Base-by-base conservation (phyloP, 2,888 invertebrate genomes). In the Pollenia angustigena region DNA sequence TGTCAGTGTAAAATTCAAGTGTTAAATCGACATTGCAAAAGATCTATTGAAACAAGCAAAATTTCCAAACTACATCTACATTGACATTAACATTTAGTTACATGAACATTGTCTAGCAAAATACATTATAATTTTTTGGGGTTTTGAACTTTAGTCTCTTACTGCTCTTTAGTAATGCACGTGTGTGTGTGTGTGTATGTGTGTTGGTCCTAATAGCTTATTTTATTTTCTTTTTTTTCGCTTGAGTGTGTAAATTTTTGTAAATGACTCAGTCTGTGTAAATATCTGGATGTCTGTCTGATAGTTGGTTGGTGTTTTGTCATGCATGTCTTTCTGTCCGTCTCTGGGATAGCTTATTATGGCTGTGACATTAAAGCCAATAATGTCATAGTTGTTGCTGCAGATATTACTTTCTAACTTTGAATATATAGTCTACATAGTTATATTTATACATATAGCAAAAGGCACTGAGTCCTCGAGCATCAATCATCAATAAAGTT, bases 281-380 rank as follows among this genome's bases (percentile, higher is more conserved):
- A 78, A 60, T 78, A 74, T 71, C 48, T 81, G 72, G 50, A 48
- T 60, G 50, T 74, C 6, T 52, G 68, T 60, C 40, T 52, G 74
- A 44, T 42, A 60, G 52, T 52, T 56, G 32, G 58, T 69, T 82
- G 46, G 9, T 69, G 69, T 75, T 69, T 82, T 82, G 52, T 69
- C 76, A 76, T 76, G 46, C 32, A 54, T 69, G 62, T 71, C 50
- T 79, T 68, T 68, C 48, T 44, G 60, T 82, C 62, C 62, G 62
- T 69, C 50, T 82, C 23, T 84, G 81, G 48, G 56, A 84, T 78
- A 62, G 72, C 72, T 78, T 68, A 81, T 81, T 84, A 78, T 76
- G 74, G 50, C 74, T 62, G 64, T 87, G 84, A 84, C 78, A 87
- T 81, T 74, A 74, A 84, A 84, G 84, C 87, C 84, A 87, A 87